Conservation (phyloP, 1,140 invertebrate species). For the Formica selysi region DNA sequence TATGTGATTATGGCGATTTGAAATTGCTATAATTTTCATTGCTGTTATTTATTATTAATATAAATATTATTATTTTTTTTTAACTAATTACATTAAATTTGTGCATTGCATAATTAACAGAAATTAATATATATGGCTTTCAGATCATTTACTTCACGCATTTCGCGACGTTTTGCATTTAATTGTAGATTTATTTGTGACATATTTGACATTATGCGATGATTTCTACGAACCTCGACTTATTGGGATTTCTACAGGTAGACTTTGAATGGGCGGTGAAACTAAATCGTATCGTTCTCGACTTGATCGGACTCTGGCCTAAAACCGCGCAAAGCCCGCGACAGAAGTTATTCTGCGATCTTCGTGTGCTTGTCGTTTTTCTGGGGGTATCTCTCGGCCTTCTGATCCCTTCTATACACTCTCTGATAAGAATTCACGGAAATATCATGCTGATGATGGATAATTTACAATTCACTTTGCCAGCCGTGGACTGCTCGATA, state of each 20-base stretch:
- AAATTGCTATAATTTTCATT: no score
- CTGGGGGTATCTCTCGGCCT: neutral
- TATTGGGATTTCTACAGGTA: conserved; percentile 16
- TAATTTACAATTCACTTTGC: conserved; percentile 39
- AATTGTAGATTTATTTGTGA: neutral
- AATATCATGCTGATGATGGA: conserved; percentile 35
- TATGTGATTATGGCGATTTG: no score
- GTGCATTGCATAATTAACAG: no score
- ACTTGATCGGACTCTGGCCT: conserved; percentile 52
- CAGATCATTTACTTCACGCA: no score
- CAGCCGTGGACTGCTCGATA: neutral
- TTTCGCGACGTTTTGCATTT: neutral
- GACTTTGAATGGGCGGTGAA: conserved; percentile 63
- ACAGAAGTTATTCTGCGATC: conserved; percentile 29
- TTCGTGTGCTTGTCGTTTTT: neutral
- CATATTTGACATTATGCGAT: neutral
- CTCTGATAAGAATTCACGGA: neutral
- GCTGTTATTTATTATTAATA: no score
- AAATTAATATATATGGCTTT: no score
- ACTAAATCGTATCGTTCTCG: conserved; percentile 48
- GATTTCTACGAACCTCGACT: neutral
- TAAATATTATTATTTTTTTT: no score
- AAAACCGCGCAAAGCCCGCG: neutral
- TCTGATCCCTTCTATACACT: neutral
- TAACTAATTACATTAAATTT: no score